Base-by-base conservation (phyloP, 2,888 invertebrate species). In the Kryphioiulus occultus region DNA sequence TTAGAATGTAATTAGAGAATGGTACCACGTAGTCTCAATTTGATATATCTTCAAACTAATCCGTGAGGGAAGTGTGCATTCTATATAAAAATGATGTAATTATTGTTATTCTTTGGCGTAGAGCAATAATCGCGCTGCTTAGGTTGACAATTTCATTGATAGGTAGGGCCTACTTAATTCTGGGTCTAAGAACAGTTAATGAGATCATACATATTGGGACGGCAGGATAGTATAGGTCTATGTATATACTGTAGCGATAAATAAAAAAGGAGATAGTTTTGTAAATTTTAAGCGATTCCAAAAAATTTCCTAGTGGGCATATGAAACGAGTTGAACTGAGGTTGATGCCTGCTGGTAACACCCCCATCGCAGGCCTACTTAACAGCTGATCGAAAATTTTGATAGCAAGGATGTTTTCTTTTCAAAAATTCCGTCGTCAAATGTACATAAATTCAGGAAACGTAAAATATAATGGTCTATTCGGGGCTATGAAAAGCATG, bases 301-400 rank as follows among this genome's bases (percentile, higher is more conserved):
- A 78, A 30, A 78, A 78, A n/a, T n/a, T n/a, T n/a, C n/a, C n/a
- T n/a, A n/a, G 78, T 78, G 30, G 78, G 78, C 78, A 30, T 78
- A 78, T 22, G 78, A 30, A 78, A 78, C 30, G 17, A 78, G 78
- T 78, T 78, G 78, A 78, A 78, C 78, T 26, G 78, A 78, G 78
- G 78, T 78, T 78, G 78, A 78, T 78, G 78, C 78, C 78, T 78
- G 68, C 68, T 68, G 7, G 78, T 78, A 15, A 26, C 78, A 78
- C 78, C 78, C 78, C 78, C 78, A 78, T 30, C 22, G 78, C 1
- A 78, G 78, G 78, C 78, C 78, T 30, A 30, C 30, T 30, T 78
- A 78, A 78, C 78, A 78, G 78, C 78, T 78, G 78, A 78, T 78
- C 30, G 15, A 2, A 78, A 78, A 26, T 78, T 78, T 17, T 78